phyloP scores from a whole-genome alignment of 1,140 invertebrate genomes.

The Leptoteleia sp. region DNA sequence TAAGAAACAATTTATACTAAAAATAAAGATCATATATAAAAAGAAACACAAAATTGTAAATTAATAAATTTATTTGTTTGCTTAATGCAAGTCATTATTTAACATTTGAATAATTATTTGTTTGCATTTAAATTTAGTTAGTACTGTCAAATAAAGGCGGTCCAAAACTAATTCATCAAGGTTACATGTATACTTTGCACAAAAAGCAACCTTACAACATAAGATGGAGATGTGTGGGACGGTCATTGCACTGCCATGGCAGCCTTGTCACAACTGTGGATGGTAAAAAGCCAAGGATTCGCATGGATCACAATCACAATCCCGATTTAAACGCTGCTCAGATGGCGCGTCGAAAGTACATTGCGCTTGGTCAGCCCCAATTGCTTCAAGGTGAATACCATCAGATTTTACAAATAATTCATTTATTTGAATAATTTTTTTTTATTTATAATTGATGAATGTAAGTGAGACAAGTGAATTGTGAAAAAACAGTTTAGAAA shows the following conservation, averaged over 20 bases:
- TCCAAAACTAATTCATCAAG: constrained; percentile 78
- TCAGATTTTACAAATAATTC: no score
- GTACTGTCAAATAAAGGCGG: constrained; percentile 79
- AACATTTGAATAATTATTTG: no score
- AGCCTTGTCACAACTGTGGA: constrained; percentile 76
- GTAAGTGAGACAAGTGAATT: no score
- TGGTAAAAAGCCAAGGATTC: constrained; percentile 72
- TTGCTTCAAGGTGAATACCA: constrained; percentile 63
- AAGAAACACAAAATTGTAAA: no score
- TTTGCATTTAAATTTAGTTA: constrained; percentile 60
- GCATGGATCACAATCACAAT: constrained; percentile 78
- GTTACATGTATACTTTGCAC: constrained; percentile 80
- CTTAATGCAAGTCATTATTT: no score
- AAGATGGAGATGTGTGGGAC: constrained; percentile 78
- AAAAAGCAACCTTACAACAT: constrained; percentile 77
- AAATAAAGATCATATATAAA: no score
- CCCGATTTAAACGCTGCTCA: constrained; percentile 77
- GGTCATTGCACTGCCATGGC: constrained; percentile 77
- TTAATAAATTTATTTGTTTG: no score
- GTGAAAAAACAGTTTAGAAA: no score
- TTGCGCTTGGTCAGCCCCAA: constrained; percentile 67
- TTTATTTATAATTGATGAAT: no score
- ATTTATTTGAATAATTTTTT: no score
- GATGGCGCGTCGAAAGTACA: constrained; percentile 73
- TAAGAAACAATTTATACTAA: no score